These are phyloP conservation scores for Gastrophysa polygoni DNA, from an alignment of 2,888 invertebrate genomes.

Conservation along the genomic window DNA sequence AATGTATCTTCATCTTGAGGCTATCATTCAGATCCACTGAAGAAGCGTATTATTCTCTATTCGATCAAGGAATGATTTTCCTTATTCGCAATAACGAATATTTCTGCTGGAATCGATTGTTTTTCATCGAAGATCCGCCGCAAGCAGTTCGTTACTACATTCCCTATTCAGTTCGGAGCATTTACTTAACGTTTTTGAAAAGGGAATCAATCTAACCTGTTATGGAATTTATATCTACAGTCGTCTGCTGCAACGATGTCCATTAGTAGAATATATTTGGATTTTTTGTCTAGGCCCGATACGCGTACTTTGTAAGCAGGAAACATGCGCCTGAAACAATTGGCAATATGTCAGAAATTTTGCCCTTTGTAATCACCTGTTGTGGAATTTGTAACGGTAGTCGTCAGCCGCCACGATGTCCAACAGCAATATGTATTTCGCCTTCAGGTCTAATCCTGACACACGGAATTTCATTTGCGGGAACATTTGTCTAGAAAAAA, in stretches of 20 bases:
- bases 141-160: not conserved
- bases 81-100: too few relatives aligned
- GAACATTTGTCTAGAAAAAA: slow-evolving; percentile 94
- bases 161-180: not conserved
- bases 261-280: slow-evolving; percentile 97
- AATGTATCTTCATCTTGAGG: too few relatives aligned
- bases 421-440: slow-evolving; percentile 98
- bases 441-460: slow-evolving; percentile 96
- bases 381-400: slow-evolving; percentile 97
- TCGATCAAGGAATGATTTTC: too few relatives aligned
- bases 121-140: not conserved
- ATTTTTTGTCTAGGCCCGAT: slow-evolving; percentile 94
- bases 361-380: slow-evolving; percentile 68
- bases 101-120: not conserved
- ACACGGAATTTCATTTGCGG: slow-evolving; percentile 99
- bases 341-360: slow-evolving; percentile 35
- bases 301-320: slow-evolving; percentile 97
- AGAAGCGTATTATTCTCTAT: too few relatives aligned
- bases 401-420: slow-evolving; percentile 99
- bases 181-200: not conserved
- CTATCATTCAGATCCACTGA: too few relatives aligned
- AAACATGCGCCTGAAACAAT: slow-evolving; percentile 92
- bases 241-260: slow-evolving; percentile 97
- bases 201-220: slow-evolving; percentile 75
- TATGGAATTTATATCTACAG: slow-evolving; percentile 94